Percentiles rank a stretch among this genome's conserved stretches.
phyloP scores from a whole-genome alignment of 2,113 vertebrate species.

The Heterochromis multidens region DNA sequence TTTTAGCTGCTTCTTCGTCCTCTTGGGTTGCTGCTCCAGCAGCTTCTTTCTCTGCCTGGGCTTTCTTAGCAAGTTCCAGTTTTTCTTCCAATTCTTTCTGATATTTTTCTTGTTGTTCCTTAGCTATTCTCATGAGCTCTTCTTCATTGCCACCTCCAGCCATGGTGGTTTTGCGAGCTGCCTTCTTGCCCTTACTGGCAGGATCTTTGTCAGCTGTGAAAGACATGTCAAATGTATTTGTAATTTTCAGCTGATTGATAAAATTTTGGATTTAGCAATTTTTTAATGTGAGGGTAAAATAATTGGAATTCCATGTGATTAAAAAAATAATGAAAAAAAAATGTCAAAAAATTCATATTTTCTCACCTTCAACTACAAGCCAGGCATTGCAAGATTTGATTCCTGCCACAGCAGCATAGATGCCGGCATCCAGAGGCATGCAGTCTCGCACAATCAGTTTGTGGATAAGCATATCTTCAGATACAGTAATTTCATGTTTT shows the following conservation, averaged over 20 bases:
- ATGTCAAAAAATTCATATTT: neutral
- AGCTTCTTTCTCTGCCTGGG: slow-evolving; percentile 55
- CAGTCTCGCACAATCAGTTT: slow-evolving; percentile 75
- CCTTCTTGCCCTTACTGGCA: slow-evolving; percentile 63
- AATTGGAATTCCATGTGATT: neutral
- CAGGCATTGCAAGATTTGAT: slow-evolving; percentile 82
- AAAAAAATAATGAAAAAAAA: neutral
- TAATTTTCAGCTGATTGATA: neutral
- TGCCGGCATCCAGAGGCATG: slow-evolving; percentile 78
- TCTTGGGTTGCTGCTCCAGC: slow-evolving; percentile 31
- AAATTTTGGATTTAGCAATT: neutral
- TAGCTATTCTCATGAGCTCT: slow-evolving; percentile 66
- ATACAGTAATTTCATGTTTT: slow-evolving; percentile 75
- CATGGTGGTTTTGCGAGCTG: slow-evolving; percentile 60
- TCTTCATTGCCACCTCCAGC: slow-evolving; percentile 53
- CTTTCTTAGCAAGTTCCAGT: slow-evolving; percentile 54
- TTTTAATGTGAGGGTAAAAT: neutral
- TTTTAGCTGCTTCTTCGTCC: slow-evolving; percentile 32
- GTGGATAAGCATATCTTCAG: slow-evolving; percentile 85
- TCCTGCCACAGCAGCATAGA: slow-evolving; percentile 81
- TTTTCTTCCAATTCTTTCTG: slow-evolving; percentile 66
- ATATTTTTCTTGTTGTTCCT: slow-evolving; percentile 68
- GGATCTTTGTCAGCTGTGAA: slow-evolving; percentile 66
- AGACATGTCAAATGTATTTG: neutral
- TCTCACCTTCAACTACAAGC: slow-evolving; percentile 86